A percentile compares a stretch with the other conserved stretches of the same genome.
These are phyloP conservation scores for Frankliniella intonsa DNA, from an alignment of 2,888 invertebrate species.

Conservation along the genomic window DNA sequence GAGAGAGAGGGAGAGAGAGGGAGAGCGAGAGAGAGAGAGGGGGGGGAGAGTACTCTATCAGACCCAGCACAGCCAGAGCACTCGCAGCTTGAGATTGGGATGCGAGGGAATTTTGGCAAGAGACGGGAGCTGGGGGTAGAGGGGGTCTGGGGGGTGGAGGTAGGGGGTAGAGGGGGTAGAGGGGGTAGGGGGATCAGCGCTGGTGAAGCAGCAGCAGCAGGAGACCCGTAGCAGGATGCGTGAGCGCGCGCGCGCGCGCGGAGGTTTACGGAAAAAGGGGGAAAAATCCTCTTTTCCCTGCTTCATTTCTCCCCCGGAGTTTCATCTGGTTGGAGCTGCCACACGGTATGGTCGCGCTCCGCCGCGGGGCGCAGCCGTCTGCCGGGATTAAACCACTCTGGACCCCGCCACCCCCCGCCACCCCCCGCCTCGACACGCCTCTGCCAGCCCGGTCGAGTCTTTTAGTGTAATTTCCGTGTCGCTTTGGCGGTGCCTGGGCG, in stretches of 20 bases:
- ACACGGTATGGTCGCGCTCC: neutral
- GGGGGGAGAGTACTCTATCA: neutral
- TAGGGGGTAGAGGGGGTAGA: too few relatives aligned
- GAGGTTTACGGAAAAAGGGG: neutral
- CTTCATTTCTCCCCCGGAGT: neutral
- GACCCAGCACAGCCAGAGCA: too few relatives aligned
- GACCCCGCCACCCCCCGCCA: neutral
- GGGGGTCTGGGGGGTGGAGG: too few relatives aligned
- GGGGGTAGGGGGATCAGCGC: too few relatives aligned
- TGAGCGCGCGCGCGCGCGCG: too few relatives aligned
- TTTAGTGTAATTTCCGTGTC: constrained; percentile 4
- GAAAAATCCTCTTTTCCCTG: neutral
- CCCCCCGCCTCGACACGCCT: neutral
- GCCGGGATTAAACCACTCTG: neutral
- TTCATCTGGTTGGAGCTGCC: neutral
- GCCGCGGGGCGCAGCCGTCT: neutral
- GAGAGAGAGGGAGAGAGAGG: neutral
- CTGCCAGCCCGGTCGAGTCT: neutral
- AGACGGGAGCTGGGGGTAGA: too few relatives aligned
- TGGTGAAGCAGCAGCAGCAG: too few relatives aligned
- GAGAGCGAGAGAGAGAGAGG: neutral
- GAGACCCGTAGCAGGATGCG: too few relatives aligned
- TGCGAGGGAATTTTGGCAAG: too few relatives aligned
- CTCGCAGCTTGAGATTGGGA: too few relatives aligned
- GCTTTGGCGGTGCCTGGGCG: neutral